Percentiles rank a stretch among this genome's conserved stretches.
phyloP scores from a whole-genome alignment of 2,888 invertebrate species.

The Caenorhabditis wallacei region DNA sequence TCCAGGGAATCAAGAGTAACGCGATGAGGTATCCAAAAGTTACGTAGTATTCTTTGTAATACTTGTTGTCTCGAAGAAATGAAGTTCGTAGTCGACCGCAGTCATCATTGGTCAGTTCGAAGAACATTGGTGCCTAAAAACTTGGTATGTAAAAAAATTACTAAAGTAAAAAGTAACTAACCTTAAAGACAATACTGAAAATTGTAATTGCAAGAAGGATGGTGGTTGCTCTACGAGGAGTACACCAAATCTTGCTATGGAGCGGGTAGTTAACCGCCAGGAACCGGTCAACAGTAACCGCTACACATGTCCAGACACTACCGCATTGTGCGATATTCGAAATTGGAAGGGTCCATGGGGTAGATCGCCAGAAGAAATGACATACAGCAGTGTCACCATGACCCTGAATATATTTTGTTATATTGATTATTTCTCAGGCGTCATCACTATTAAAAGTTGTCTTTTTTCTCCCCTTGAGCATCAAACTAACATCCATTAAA shows the following conservation, averaged over 20 bases:
- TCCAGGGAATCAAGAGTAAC: conserved; percentile 78
- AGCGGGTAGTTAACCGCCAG: conserved; percentile 80
- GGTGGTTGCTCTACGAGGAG: conserved; percentile 70
- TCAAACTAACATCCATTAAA: too few relatives aligned
- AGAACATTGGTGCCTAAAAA: conserved; percentile 75
- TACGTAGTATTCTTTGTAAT: conserved; percentile 78
- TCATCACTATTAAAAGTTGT: background rate
- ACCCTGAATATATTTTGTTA: conserved; percentile 24
- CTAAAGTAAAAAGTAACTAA: conserved; percentile 10
- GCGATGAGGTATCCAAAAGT: conserved; percentile 78
- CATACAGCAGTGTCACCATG: conserved; percentile 71
- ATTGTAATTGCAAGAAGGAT: conserved; percentile 74
- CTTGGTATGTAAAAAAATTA: background rate
- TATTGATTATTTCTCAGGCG: background rate
- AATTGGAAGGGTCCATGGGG: conserved; percentile 78
- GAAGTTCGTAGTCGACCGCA: conserved; percentile 76
- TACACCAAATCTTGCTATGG: conserved; percentile 79
- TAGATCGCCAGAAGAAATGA: conserved; percentile 80
- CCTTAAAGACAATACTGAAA: conserved; percentile 76
- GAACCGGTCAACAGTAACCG: conserved; percentile 81
- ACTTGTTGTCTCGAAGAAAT: conserved; percentile 70
- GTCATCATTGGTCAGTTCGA: conserved; percentile 77
- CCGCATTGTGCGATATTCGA: conserved; percentile 78
- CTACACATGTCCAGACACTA: conserved; percentile 82
- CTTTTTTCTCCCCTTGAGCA: too few relatives aligned